Conservation (phyloP, 2,888 invertebrate species). For the Apodemia duryi region DNA sequence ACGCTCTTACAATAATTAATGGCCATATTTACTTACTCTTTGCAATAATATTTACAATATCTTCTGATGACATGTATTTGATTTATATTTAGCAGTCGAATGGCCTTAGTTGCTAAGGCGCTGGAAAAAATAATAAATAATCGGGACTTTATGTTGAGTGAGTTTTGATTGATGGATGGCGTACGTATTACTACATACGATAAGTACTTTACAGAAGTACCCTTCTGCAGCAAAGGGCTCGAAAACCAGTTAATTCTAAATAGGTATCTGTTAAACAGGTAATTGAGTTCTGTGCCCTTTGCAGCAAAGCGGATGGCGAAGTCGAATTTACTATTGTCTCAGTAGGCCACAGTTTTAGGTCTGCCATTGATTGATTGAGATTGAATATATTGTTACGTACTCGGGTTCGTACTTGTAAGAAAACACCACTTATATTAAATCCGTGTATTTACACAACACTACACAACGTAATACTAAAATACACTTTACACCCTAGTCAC, state of each 20-base stretch:
- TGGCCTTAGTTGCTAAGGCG: background rate
- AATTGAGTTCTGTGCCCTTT: background rate
- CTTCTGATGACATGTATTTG: background rate
- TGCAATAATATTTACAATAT: background rate
- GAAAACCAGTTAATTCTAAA: too few relatives aligned
- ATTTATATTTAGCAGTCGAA: constrained; percentile 2
- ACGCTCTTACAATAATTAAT: constrained; percentile 3
- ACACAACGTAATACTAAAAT: too few relatives aligned
- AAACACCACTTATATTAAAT: too few relatives aligned
- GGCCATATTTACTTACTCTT: constrained; percentile 1
- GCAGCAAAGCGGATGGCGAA: background rate
- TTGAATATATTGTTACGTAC: too few relatives aligned
- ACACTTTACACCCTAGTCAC: too few relatives aligned
- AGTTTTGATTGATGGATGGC: background rate
- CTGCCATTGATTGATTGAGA: too few relatives aligned
- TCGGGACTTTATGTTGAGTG: background rate
- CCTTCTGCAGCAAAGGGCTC: background rate
- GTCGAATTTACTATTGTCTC: too few relatives aligned
- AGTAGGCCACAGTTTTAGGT: too few relatives aligned
- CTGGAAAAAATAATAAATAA: constrained; percentile 14
- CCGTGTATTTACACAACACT: too few relatives aligned
- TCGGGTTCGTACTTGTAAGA: too few relatives aligned
- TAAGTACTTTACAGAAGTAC: background rate
- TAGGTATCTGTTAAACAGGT: too few relatives aligned
- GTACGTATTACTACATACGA: background rate